phyloP scores from a whole-genome alignment of 2,113 vertebrate species.

The Poeciliopsis retropinna region DNA sequence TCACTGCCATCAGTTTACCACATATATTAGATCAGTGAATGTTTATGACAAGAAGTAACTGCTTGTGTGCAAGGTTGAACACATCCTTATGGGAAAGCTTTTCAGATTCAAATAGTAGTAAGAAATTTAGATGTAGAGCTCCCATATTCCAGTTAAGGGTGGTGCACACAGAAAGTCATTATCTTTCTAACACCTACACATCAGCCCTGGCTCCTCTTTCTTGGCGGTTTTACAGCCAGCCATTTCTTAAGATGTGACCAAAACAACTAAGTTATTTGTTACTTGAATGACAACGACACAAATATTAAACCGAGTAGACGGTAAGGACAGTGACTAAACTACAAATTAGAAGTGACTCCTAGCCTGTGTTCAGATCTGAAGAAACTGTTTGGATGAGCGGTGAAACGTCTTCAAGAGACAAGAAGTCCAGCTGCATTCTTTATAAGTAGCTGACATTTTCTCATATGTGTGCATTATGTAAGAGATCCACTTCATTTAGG shows the following conservation, averaged over 20 bases:
- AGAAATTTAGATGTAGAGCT: constrained; percentile 1
- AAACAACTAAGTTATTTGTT: no score
- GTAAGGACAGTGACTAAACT: no score
- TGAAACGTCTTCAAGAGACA: not conserved
- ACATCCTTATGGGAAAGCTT: not conserved
- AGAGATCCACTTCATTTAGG: not conserved
- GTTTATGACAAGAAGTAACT: no score
- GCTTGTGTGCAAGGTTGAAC: not conserved
- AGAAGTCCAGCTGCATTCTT: not conserved
- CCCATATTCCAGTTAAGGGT: constrained; percentile 14
- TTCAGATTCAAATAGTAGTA: not conserved
- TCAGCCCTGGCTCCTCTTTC: no score
- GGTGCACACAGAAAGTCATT: not conserved
- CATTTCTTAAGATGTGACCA: no score
- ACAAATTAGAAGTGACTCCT: no score
- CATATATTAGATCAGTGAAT: no score
- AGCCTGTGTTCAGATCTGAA: not conserved
- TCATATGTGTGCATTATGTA: not conserved
- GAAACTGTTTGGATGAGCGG: not conserved
- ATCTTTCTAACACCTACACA: no score
- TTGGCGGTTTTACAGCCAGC: no score
- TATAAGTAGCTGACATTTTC: not conserved
- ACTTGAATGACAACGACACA: no score
- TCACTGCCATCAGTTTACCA: no score
- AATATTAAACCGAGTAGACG: no score